Percentiles rank a stretch among this genome's conserved stretches.
Evolutionary conservation across 2,797 vertebrate genomes (phyloP).

Genomic region (Alfaro cultratus): DNA sequence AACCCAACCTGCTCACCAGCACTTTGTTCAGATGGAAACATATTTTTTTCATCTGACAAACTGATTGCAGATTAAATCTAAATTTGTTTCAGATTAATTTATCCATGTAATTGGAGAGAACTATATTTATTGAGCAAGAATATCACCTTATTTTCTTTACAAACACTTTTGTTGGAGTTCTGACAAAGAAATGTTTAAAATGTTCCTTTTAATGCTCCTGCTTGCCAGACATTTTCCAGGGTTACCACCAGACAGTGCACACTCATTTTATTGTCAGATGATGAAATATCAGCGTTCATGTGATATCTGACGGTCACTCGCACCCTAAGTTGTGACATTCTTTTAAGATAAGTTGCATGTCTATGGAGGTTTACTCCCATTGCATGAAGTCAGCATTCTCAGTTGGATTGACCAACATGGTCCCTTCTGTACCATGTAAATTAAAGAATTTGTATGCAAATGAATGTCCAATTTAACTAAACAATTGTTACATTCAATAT

Average conservation of each 20-base stretch:
- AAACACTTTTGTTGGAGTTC: background rate
- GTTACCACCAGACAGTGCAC: background rate
- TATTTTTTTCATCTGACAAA: background rate
- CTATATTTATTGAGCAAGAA: background rate
- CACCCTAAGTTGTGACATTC: no score
- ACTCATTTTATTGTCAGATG: background rate
- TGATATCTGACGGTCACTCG: background rate
- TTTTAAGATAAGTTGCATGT: background rate
- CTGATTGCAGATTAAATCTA: background rate
- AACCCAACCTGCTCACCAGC: background rate
- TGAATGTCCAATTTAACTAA: background rate
- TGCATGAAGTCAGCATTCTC: background rate
- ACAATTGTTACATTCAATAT: background rate
- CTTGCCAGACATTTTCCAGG: background rate
- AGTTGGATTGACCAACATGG: background rate
- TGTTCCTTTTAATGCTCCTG: background rate
- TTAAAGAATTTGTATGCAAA: no score
- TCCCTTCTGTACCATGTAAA: background rate
- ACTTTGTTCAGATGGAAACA: background rate
- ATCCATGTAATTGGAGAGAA: background rate
- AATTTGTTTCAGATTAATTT: background rate
- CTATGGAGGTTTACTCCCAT: background rate
- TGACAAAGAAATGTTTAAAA: background rate
- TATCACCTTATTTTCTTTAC: background rate
- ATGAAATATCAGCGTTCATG: background rate